Base-by-base conservation (phyloP, 2,797 vertebrate species). In the Myotis myotis region DNA sequence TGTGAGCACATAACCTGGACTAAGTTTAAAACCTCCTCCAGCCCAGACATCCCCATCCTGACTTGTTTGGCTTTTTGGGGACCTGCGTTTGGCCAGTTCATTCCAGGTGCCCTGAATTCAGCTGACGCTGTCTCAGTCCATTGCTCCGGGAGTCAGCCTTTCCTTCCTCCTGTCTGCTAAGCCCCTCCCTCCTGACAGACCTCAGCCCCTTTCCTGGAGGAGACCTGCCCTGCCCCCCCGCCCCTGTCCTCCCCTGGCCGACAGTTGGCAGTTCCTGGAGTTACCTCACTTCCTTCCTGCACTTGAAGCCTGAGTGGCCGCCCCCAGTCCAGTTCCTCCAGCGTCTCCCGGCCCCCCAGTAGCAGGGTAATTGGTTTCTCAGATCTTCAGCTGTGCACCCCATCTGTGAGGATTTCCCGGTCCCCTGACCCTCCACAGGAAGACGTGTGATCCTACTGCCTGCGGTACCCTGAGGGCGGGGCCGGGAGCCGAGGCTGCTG, bases 221-320 rank as follows among this genome's bases (percentile, higher is more conserved):
- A 79, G 87, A 41, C 38, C 41, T 41, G 12, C 55, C 25, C 53
- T 53, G 5, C 17, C 4, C 16, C 16, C 85, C 87, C 41, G 16
- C 62, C 44, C 81, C 78, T 25, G 0, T 71, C 72, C 91, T 51
- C 75, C 71, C 51, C 71, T 30, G 5, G 76, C 88, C 84, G 1
- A 47, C 76, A 80, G 41, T 86, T 90, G 89, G 62, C 89, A 7
- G 17, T 55, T 44, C 44, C 83, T 72, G 12, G 70, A 71, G 72
- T 79, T 68, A 49, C 84, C 41, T 80, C 91, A 70, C 84, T 96
- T 82, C 91, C 96, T 89, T 75, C 91, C 91, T 92, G 91, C 86
- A 64, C 86, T 89, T 94, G 85, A 88, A 95, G 93, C 84, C 93
- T 47, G 72, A 79, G 60, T 8, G 5, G 17, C 68, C 28, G 6